Evolutionary conservation across 2,113 vertebrate genomes (phyloP).

Genomic region (Sceloporus tristichus): DNA sequence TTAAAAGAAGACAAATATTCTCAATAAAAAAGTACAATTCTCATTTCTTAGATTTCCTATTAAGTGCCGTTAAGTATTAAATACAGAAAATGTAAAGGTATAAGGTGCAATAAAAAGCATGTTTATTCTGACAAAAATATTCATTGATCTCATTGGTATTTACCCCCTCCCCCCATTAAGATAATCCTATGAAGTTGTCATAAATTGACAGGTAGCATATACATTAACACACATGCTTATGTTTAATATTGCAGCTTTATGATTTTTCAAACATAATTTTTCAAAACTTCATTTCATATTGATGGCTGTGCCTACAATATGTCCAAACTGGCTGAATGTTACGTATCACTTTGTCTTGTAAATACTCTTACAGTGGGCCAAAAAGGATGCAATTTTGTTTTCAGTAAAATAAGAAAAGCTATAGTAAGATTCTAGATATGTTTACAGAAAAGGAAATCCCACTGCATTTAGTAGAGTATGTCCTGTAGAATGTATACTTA

Average conservation of each 20-base stretch:
- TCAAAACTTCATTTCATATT: background rate
- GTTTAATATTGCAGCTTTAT: background rate
- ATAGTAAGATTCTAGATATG: background rate
- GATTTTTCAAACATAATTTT: background rate
- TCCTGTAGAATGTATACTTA: background rate
- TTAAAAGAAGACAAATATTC: background rate
- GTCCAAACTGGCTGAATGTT: background rate
- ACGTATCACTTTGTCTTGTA: background rate
- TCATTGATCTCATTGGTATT: background rate
- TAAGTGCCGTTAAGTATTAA: too few relatives aligned
- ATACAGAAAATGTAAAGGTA: background rate
- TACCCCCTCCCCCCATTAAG: background rate
- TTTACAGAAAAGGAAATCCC: background rate
- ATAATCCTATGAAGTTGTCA: background rate
- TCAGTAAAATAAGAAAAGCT: constrained; percentile 14
- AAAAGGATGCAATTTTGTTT: background rate
- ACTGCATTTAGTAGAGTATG: background rate
- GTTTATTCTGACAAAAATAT: background rate
- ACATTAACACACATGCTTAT: background rate
- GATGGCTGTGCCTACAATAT: background rate
- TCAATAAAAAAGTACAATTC: background rate
- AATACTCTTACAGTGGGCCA: background rate
- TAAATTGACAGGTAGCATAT: too few relatives aligned
- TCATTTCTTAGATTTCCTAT: background rate
- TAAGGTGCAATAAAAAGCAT: background rate